These are phyloP conservation scores for Channa striata DNA, from an alignment of 2,797 vertebrate species.

Conservation along the genomic window DNA sequence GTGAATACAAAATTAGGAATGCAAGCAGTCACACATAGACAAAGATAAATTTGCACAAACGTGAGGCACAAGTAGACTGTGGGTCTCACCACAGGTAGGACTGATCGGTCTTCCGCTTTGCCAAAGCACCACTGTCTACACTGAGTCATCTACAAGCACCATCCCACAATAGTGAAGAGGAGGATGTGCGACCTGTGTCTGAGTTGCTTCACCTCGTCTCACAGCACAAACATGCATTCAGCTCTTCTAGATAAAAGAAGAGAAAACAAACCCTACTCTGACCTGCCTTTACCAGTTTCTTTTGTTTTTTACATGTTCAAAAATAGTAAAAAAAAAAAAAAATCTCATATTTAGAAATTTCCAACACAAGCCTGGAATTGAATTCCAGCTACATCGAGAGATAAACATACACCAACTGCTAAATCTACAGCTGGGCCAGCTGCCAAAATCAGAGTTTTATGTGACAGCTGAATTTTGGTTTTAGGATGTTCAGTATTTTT, in stretches of 20 bases:
- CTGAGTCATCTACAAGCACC: slow-evolving; percentile 5
- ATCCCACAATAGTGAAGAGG: not conserved
- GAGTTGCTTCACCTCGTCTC: not conserved
- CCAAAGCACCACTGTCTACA: slow-evolving; percentile 40
- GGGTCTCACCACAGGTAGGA: slow-evolving; percentile 35
- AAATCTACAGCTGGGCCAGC: not conserved
- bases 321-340: too few species aligned
- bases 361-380: too few species aligned
- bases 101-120: slow-evolving; percentile 52
- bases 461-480: not conserved
- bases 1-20: not conserved
- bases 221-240: not conserved
- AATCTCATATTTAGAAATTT: too few species aligned
- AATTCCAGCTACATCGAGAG: too few species aligned
- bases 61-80: slow-evolving; percentile 23
- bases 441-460: slow-evolving; percentile 5
- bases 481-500: not conserved
- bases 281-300: too few species aligned
- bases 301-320: too few species aligned
- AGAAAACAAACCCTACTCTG: too few species aligned
- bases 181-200: not conserved
- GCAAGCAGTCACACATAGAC: not conserved
- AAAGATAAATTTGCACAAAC: slow-evolving; percentile 14
- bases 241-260: too few species aligned
- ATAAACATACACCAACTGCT: not conserved